Evolutionary conservation across 2,797 vertebrate species (phyloP).

Genomic region (Caiman crocodilus): DNA sequence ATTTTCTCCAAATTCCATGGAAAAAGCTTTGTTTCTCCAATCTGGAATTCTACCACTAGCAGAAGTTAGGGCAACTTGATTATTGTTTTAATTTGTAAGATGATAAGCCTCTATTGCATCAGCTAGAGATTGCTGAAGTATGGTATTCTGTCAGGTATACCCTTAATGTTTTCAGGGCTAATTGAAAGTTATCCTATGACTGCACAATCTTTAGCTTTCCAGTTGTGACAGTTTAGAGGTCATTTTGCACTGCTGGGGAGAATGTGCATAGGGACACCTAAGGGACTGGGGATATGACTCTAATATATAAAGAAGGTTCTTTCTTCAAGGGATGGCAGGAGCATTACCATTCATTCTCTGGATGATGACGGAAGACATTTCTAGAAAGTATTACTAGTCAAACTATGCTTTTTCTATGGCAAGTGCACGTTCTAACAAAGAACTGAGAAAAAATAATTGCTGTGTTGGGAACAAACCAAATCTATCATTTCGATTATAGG

Average conservation of each 20-base stretch:
- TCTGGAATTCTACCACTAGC: not conserved
- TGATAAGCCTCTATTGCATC: not conserved
- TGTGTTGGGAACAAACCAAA: too few species aligned
- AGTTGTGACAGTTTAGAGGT: not conserved
- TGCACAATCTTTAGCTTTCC: not conserved
- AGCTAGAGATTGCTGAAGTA: not conserved
- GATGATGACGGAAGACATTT: not conserved
- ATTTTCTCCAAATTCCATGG: too few species aligned
- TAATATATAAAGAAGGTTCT: not conserved
- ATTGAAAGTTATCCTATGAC: not conserved
- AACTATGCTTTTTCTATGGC: not conserved
- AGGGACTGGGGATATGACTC: too few species aligned
- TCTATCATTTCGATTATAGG: too few species aligned
- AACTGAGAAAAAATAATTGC: not conserved
- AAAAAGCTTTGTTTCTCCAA: not conserved
- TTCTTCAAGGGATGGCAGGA: not conserved
- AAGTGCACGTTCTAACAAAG: not conserved
- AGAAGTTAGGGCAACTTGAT: not conserved
- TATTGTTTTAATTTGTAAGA: not conserved
- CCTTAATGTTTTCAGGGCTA: not conserved
- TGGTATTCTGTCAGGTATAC: not conserved
- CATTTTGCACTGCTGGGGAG: not conserved
- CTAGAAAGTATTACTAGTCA: not conserved
- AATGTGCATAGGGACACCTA: not conserved
- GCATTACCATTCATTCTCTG: not conserved